These are phyloP conservation scores for Beris morrisii DNA, from an alignment of 2,888 invertebrate species.

Conservation along the genomic window DNA sequence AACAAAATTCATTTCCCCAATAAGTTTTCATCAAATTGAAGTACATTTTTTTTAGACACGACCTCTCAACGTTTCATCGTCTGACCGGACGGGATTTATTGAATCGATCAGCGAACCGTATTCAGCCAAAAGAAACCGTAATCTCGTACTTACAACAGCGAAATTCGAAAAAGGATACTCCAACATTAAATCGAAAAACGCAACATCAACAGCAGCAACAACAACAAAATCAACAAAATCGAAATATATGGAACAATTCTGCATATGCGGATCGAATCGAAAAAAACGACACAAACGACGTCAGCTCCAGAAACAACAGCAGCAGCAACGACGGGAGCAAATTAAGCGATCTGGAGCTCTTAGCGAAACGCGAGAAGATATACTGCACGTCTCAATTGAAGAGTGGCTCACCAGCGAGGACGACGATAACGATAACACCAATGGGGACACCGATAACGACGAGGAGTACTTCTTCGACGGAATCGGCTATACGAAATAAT, in stretches of 20 bases:
- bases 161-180: constrained; percentile 58
- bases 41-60: constrained; percentile 48
- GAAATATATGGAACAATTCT: constrained; percentile 70
- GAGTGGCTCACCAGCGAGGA: constrained; percentile 56
- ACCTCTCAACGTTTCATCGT: constrained; percentile 58
- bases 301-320: constrained; percentile 50
- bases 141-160: constrained; percentile 58
- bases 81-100: constrained; percentile 57
- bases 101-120: constrained; percentile 55
- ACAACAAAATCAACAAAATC: constrained; percentile 53
- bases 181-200: constrained; percentile 56
- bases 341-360: constrained; percentile 67
- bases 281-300: constrained; percentile 49
- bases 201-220: constrained; percentile 45
- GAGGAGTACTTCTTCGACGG: constrained; percentile 57
- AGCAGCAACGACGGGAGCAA: constrained; percentile 54
- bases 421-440: constrained; percentile 39
- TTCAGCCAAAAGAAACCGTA: constrained; percentile 57
- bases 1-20: neutral
- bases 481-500: constrained; percentile 31
- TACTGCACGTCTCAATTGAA: constrained; percentile 58
- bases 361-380: constrained; percentile 61
- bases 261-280: constrained; percentile 63
- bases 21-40: neutral
- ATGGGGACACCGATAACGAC: constrained; percentile 18